Base-by-base conservation (phyloP, 1,140 invertebrate species). In the Brachionus plicatilis region DNA sequence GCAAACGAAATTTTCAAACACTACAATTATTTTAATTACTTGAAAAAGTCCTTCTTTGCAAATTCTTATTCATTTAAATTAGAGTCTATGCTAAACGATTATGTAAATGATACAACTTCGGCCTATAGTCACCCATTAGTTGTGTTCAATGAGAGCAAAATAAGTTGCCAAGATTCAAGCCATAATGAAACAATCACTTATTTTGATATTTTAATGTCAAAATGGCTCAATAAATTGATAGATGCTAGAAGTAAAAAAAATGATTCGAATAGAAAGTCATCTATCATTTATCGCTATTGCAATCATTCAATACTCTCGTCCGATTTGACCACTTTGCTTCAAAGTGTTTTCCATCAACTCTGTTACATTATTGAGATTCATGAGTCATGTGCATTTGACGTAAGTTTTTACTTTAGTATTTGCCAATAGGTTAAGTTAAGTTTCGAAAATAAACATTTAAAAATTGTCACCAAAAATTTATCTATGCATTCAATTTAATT, bases 321-420 rank as follows among this genome's bases (percentile, higher is more conserved):
- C 4, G 37, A 82, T 43, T 43, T 82, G 12, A 82, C 53, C 20
- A 82, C 79, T 41, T 47, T 82, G 12, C 17, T 82, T 27, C 79
- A 82, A 8, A 82, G 53, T 82, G 45, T 82, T 82, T 27, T 82
- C 0, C 79, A 82, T 66, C 79, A 82, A 14, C 53, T 82, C 5
- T 65, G 53, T 27, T 82, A 82, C 37, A 41, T 82, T 41, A 45
- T 60, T 14, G 79, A 82, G 11, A 82, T 82, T 12, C 79, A 82
- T 68, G 79, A 82, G 29, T 60, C 79, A 12, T 65, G 53, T 60
- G 79, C 79, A 24, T 82, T 82, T 68, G 65, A 82, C 47, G 79
- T 60, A 76, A 76, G 72, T 76, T 14, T 76, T 76, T 37, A 37
- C 33, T 37, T 37, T 0, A 7, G 2, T 37, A 37, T 37, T 37